These are phyloP conservation scores for Rhysida immarginata DNA, from an alignment of 1,140 invertebrate species.

Conservation along the genomic window DNA sequence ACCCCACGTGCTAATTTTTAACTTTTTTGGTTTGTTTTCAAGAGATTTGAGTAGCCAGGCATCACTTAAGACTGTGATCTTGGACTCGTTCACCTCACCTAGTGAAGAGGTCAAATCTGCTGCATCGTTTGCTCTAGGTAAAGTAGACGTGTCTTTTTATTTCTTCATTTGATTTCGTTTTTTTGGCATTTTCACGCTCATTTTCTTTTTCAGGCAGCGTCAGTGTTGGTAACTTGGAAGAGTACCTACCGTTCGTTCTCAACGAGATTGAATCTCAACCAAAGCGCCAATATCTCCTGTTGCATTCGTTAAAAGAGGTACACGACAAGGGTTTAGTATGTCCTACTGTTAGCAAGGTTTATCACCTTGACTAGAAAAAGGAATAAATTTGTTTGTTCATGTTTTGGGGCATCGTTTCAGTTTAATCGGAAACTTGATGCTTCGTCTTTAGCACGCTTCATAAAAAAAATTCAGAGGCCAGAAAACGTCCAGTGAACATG, in stretches of 20 bases:
- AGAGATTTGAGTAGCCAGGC: slow-evolving; percentile 69
- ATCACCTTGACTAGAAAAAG: too few relatives aligned
- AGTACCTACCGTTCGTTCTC: slow-evolving; percentile 87
- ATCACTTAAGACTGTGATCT: slow-evolving; percentile 34
- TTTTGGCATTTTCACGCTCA: too few relatives aligned
- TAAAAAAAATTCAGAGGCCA: too few relatives aligned
- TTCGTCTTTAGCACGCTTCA: too few relatives aligned
- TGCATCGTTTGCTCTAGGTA: slow-evolving; percentile 85
- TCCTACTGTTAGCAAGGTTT: too few relatives aligned
- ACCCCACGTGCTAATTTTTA: too few relatives aligned
- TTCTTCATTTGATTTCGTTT: not conserved
- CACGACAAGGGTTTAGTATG: slow-evolving; percentile 8
- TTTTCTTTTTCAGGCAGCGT: slow-evolving; percentile 44
- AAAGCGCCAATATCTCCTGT: slow-evolving; percentile 82
- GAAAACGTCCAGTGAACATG: too few relatives aligned
- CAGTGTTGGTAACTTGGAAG: slow-evolving; percentile 81
- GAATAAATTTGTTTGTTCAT: too few relatives aligned
- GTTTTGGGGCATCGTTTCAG: too few relatives aligned
- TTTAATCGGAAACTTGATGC: too few relatives aligned
- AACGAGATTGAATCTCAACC: slow-evolving; percentile 85
- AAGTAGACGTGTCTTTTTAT: too few relatives aligned
- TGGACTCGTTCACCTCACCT: slow-evolving; percentile 39
- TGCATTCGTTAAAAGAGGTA: slow-evolving; percentile 95
- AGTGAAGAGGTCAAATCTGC: slow-evolving; percentile 68
- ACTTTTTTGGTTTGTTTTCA: not conserved